Base-by-base conservation (phyloP, 2,797 vertebrate species). In the Mormyrus proboscirostris region DNA sequence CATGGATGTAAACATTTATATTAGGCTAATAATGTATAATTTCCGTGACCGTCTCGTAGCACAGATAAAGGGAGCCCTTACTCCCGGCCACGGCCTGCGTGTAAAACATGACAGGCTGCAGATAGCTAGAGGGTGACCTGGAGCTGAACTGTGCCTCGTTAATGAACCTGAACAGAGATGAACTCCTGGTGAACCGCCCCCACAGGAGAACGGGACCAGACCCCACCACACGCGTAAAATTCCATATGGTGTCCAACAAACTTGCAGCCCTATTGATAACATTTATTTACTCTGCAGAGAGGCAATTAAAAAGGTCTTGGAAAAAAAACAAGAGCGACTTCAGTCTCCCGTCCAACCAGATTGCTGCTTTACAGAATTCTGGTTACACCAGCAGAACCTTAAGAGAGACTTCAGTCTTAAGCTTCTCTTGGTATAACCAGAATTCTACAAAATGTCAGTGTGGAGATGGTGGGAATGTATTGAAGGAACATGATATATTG, bases 161-260 rank as follows among this genome's bases (percentile, higher is more conserved):
- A 95, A 93, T 95, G 95, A 95, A 96, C 97, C 95, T 95, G 95
- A 97, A 96, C 95, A 96, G 92, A 88, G 92, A 92, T 97, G 97
- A 98, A 98, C 97, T 97, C 94, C 92, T 89, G 91, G 89, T 97
- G 97, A 98, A 98, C 97, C 95, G 83, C 84, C 92, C 90, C 10
- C 94, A 89, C 93, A 94, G 95, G 95, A 94, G 95, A 93, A 50
- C 49, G 47, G 92, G 91, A 95, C 93, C 97, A 97, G 96, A 97
- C 97, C 97, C 96, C 91, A 91, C 62, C 90, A 88, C 33, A 38
- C 57, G 7, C 51, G 38, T 69, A 47, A 88, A 69, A 47, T 92
- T 95, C 95, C 94, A 93, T 94, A 93, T 92, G 93, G 94, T 92
- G 93, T 92, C 59, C 88, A 91, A 91, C 92, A 89, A 90, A 94